These are phyloP conservation scores for Cerceris ruficornis DNA, from an alignment of 2,888 invertebrate genomes.

Conservation along the genomic window DNA sequence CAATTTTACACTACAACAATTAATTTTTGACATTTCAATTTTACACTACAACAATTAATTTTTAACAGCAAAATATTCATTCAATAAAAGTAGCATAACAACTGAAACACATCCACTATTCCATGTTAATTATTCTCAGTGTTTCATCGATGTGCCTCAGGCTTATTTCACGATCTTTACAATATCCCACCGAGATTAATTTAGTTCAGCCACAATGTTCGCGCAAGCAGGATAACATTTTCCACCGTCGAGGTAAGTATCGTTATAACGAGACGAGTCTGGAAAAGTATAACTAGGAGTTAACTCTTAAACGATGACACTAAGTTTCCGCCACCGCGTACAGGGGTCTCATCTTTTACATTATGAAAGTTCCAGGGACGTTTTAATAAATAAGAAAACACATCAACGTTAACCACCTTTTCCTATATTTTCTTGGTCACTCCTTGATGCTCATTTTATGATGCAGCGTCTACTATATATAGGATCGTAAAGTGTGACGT, in stretches of 20 bases:
- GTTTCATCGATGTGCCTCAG: too few relatives aligned
- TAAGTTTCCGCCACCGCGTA: neutral
- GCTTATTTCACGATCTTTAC: too few relatives aligned
- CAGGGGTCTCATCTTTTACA: neutral
- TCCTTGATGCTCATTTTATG: neutral
- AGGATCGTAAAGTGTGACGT: neutral
- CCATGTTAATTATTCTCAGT: too few relatives aligned
- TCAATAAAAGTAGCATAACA: too few relatives aligned
- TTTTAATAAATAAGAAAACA: conserved; percentile 2
- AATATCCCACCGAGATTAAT: neutral
- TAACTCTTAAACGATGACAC: conserved; percentile 1
- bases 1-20: too few relatives aligned
- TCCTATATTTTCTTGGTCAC: neutral
- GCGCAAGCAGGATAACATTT: neutral
- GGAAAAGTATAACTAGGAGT: neutral
- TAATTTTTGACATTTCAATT: too few relatives aligned
- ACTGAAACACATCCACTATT: too few relatives aligned
- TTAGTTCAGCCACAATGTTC: neutral
- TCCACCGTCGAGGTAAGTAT: neutral
- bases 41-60: too few relatives aligned
- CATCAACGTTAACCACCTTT: neutral
- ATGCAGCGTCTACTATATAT: too few relatives aligned
- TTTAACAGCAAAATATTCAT: too few relatives aligned
- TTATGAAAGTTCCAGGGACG: neutral
- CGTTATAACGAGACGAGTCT: neutral